Base-by-base conservation (phyloP, 2,888 invertebrate species). In the Cosmorhoe ocellata region DNA sequence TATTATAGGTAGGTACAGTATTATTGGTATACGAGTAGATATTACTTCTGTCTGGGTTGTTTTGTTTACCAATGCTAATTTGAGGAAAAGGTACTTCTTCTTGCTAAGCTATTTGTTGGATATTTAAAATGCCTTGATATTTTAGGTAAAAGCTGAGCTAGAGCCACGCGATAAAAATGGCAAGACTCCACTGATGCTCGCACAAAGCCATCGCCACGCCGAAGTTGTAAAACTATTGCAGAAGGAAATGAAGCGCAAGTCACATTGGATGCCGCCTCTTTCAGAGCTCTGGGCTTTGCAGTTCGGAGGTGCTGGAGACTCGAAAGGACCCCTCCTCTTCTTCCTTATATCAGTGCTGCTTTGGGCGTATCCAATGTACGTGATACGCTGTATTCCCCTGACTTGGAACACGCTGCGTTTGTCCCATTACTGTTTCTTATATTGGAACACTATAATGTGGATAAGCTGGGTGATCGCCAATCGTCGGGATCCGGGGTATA, bases 281-380 rank as follows among this genome's bases (percentile, higher is more conserved):
- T 95, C 96, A 7, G 97, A 97, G 81, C 92, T 97, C 49, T 97
- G 97, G 97, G 95, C 95, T 27, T 87, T 97, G 69, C 88, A 97
- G 18, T 98, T 97, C 76, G 98, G 97, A 3, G 96, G 96, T 40
- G 96, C 97, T 8, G 97, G 97, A 0, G 96, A 97, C 72, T 96
- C 96, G 0, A 98, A 97, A 81, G 95, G 96, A 10, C 97, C 98
- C 0, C 80, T 98, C 12, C 82, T 97, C 22, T 93, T 98, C 71
- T 97, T 98, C 74, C 91, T 98, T 69, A 92, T 95, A 51, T 97
- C 96, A 0, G 95, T 97, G 7, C 84, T 97, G 3, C 84, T 97
- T 14, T 98, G 97, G 97, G 97, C 96, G 6, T 98, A 98, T 79
- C 98, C 98, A 0, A 97, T 98, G 96, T 98, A 98, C 74, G 91